Base-by-base conservation (phyloP, 2,888 invertebrate genomes). In the Lasioglossum villosulum region DNA sequence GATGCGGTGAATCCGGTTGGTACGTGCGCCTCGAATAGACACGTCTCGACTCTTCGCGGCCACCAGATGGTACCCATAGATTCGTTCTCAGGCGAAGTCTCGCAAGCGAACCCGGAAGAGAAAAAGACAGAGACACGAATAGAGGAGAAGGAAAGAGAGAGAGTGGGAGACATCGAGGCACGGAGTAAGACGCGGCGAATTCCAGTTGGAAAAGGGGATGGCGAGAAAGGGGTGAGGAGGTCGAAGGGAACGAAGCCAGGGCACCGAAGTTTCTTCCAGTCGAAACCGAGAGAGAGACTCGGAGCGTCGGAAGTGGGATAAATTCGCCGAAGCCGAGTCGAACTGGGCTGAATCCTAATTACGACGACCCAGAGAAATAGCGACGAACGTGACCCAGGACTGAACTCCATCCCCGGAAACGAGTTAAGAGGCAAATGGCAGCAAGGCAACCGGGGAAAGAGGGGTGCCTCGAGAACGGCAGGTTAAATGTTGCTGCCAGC, bases 321-420 rank as follows among this genome's bases (percentile, higher is more conserved):
- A 90, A 91, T 91, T 91, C 86, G 84, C 77, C 79, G 80, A 85
- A 80, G 84, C 86, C 78, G 75, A 77, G 84, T 72, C 84, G 89
- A 90, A 90, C 72, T 80, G 80, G 84, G 75, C 83, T 87, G 88
- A 90, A 88, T 90, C 90, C 92, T 92, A 92, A 92, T 92, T 92
- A 90, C 90, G 81, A 81, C 83, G 84, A 86, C 72, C 83, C 84
- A 71, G 89, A 88, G 89, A 88, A 83, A 86, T 80, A 81, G 72
- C 84, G 76, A 59, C 75, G 86, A 86, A 91, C 91, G 91, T 91
- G 92, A 91, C 89, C 90, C 82, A 80, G 81, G 88, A 79, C 82
- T 75, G 80, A 85, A 84, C 82, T 90, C 75, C 73, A 56, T 80
- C 78, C 56, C 72, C 66, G 75, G 82, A 77, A 82, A 80, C 74